Base-by-base conservation (phyloP, 2,888 invertebrate species). In the Hymenopus coronatus region DNA sequence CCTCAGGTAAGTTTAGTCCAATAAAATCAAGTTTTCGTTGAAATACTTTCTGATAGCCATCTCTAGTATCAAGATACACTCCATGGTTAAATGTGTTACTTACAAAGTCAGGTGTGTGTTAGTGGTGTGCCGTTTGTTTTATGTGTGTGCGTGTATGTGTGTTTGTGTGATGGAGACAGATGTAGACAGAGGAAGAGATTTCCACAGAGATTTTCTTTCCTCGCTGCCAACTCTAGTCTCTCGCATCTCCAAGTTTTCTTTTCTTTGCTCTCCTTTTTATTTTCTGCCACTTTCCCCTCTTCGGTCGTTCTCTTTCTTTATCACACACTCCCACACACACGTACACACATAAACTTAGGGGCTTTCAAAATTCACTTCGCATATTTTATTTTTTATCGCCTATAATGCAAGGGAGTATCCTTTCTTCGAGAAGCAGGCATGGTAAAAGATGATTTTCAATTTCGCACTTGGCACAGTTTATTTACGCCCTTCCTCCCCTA, bases 391-490 rank as follows among this genome's bases (percentile, higher is more conserved):
- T 89, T 89, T 87, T 89, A 89, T 89, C 89, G 89, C 84, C 83
- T 87, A 82, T 88, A 33, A 85, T 27, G 88, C 28, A 85, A 27
- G 84, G 83, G 54, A 40, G 87, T 28, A 54, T 87, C 87, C 54
- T 87, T 84, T 85, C 88, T 88, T 81, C 83, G 40, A 46, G 85
- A 85, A 33, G 40, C 83, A 85, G 84, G 54, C 88, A 85, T 40
- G 83, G 89, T 89, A 89, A 90, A 89, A 88, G 89, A 90, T 89
- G 90, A 90, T 89, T 90, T 90, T 90, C 90, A 90, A 90, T 90
- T 90, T 90, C 90, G 86, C 90, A 90, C 90, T 90, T 89, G 88
- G 85, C 88, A 87, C 89, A 84, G 87, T 89, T 90, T 90, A 90
- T 89, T 89, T 90, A 90, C 85, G 46, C 46, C 54, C 54, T 33